Evolutionary conservation across 1,140 invertebrate genomes (phyloP), one percentile per base, ranked within the genome.

Genomic region (Teleopsis dalmanni): DNA sequence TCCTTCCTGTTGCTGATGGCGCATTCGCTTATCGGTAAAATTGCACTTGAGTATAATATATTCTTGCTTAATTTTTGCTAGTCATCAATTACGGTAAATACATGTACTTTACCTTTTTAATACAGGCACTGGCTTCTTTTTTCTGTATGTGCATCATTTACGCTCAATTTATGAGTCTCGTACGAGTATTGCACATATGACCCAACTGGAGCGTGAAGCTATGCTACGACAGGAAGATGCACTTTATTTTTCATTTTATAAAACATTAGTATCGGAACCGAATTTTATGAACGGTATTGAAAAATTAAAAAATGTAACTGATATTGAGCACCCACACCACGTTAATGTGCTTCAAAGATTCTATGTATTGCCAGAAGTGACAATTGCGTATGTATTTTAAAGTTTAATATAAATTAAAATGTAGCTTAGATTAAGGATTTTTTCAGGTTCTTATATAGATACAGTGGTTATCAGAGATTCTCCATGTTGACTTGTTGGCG

Each of bases 181-280:
- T 45, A 66, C 65, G 18, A 68, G 66, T 35, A 57, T 68, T 37
- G 56, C 53, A 23, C 61, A 61, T 44, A 41, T 68, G 27, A 59
- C 57, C 22, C 62, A 65, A 44, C 37, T 69, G 48, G 65, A 66
- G 37, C 52, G 64, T 9, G 66, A 70, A 47, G 55, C 60, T 2
- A 38, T 64, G 35, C 38, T 70, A n/a, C 53, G 59, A 2, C 55
- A 57, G 22, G 64, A 70, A 45, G 63, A 70, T 52, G 66, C 67
- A 19, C 51, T 70, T 1, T 68, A 70, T 38, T 68, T 62, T 45
- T 63, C 61, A 23, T 70, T 69, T 56, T 70, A 70, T 55, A 70
- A 70, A 45, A 63, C 59, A 19, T 46, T 70, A n/a, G 56, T 55
- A 19, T 62, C 67, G 2, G 61, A 60, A 0, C 54, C 57, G 0